phyloP scores from a whole-genome alignment of 1,140 invertebrate genomes.

The Cephus cinctus region DNA sequence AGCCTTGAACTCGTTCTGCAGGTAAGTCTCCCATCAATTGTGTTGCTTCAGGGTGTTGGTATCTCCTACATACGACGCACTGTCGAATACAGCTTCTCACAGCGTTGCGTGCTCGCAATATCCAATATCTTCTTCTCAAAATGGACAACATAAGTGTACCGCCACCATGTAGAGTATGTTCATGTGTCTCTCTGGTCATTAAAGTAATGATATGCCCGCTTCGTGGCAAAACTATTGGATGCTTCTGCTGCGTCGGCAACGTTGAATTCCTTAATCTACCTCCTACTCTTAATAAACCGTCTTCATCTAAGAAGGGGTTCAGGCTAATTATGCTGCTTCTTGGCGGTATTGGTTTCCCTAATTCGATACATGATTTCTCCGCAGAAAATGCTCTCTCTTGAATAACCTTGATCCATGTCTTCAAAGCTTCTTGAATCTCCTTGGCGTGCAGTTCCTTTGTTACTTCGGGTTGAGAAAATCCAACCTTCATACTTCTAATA shows the following conservation, averaged over 20 bases:
- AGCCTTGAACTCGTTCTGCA: not conserved
- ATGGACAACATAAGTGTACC: not conserved
- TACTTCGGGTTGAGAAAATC: too few relatives aligned
- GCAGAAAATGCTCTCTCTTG: not conserved
- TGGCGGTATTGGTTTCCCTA: slow-evolving; percentile 5
- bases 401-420: not conserved
- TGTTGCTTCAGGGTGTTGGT: not conserved
- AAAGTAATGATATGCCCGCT: slow-evolving; percentile 11
- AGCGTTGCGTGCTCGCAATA: slow-evolving; percentile 17
- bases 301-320: slow-evolving; percentile 22
- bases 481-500: too few relatives aligned
- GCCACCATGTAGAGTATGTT: slow-evolving; percentile 17
- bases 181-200: slow-evolving; percentile 21
- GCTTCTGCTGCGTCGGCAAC: slow-evolving; percentile 21
- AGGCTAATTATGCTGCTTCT: slow-evolving; percentile 9
- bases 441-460: too few relatives aligned
- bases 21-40: slow-evolving; percentile 24
- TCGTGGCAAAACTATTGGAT: slow-evolving; percentile 24
- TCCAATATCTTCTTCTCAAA: slow-evolving; percentile 28
- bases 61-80: slow-evolving; percentile 22
- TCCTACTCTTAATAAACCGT: too few relatives aligned
- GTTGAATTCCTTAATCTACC: slow-evolving; percentile 20
- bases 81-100: slow-evolving; percentile 23
- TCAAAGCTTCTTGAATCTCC: not conserved
- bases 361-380: not conserved